phyloP scores from a whole-genome alignment of 2,888 invertebrate species.

The Epinotia brunnichana region DNA sequence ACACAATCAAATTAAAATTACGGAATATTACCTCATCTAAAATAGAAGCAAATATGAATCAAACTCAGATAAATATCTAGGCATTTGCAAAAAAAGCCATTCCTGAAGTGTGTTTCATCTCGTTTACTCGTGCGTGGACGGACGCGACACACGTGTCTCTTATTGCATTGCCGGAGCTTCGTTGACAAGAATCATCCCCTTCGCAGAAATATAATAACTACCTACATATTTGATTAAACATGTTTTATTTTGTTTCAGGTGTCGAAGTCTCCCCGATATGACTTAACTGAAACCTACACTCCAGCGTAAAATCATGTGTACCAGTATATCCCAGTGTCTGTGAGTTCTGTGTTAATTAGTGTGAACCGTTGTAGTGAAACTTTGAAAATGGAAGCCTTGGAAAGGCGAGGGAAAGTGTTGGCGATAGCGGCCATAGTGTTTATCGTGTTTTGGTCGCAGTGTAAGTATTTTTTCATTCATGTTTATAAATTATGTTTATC shows the following conservation, averaged over 20 bases:
- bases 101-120: no score
- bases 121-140: no score
- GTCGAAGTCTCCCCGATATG: constrained; percentile 21
- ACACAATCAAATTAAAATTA: no score
- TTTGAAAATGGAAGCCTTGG: constrained; percentile 75
- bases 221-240: background rate
- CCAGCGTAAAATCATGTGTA: constrained; percentile 43
- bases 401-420: constrained; percentile 66
- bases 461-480: constrained; percentile 62
- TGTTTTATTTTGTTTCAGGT: constrained; percentile 38
- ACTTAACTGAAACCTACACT: background rate
- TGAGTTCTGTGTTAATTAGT: constrained; percentile 42
- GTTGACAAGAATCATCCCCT: no score
- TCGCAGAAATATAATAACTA: no score
- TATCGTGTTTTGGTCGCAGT: constrained; percentile 71
- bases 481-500: background rate
- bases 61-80: no score
- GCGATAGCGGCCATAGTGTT: constrained; percentile 62
- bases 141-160: no score
- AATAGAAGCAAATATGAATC: no score
- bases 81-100: no score
- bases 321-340: constrained; percentile 46
- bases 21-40: no score
- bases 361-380: constrained; percentile 42
- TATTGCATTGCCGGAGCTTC: no score